These are phyloP conservation scores for Endotricha flammealis DNA, from an alignment of 2,888 invertebrate genomes.

Conservation along the genomic window DNA sequence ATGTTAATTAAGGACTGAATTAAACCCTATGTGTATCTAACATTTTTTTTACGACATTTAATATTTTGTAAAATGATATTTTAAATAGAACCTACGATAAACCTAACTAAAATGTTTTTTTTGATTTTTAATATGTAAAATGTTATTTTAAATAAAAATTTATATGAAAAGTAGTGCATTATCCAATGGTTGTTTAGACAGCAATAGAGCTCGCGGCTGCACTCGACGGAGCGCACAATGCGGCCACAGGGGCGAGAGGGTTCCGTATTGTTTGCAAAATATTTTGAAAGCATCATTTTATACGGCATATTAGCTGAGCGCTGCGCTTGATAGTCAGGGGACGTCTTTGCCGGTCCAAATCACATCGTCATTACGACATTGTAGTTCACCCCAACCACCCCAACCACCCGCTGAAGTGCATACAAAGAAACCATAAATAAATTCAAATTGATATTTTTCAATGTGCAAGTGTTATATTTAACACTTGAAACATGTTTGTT, in stretches of 20 bases:
- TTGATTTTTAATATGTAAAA: no score
- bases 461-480: neutral
- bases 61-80: no score
- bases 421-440: conserved; percentile 19
- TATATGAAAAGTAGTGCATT: no score
- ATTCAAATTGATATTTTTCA: neutral
- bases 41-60: no score
- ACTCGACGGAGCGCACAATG: conserved; percentile 51
- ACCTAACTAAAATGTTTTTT: no score
- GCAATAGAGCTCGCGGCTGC: conserved; percentile 40
- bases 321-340: conserved; percentile 71
- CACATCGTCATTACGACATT: conserved; percentile 69
- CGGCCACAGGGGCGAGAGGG: conserved; percentile 55
- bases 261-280: conserved; percentile 74
- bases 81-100: no score
- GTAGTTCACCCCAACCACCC: conserved; percentile 38
- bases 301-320: conserved; percentile 68
- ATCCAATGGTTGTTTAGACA: no score
- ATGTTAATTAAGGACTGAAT: no score
- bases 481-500: no score
- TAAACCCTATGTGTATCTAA: no score
- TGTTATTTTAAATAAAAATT: no score
- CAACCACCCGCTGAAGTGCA: conserved; percentile 32
- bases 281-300: conserved; percentile 76
- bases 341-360: conserved; percentile 59